Percentiles rank a stretch among this genome's conserved stretches.
Evolutionary conservation across 2,113 vertebrate species (phyloP).

Genomic region (Circaetus gallicus): DNA sequence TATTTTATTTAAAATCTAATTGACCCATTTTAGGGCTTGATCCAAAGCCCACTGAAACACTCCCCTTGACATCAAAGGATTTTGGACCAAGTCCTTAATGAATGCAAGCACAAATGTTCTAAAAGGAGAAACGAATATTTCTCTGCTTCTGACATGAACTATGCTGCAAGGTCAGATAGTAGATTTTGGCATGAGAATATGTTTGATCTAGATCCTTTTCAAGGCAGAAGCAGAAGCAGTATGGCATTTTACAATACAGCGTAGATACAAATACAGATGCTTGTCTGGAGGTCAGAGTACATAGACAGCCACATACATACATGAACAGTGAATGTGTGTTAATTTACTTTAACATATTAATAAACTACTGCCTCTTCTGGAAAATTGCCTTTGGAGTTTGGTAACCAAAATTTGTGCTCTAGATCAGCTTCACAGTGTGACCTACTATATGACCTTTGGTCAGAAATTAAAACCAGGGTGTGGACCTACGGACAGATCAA

Average conservation of each 20-base stretch:
- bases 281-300: background rate
- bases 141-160: constrained; percentile 3
- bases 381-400: background rate
- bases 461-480: background rate
- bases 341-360: background rate
- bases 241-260: background rate
- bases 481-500: background rate
- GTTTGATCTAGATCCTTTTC: background rate
- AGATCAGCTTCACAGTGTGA: background rate
- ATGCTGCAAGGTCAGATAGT: constrained; percentile 37
- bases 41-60: background rate
- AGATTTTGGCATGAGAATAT: constrained; percentile 24
- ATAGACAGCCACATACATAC: background rate
- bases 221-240: background rate
- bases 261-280: background rate
- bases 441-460: background rate
- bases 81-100: constrained; percentile 2
- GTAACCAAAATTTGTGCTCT: background rate
- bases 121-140: constrained; percentile 37
- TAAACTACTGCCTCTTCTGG: background rate
- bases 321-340: background rate
- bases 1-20: constrained; percentile 26
- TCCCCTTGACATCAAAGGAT: constrained; percentile 40
- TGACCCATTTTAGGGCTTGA: background rate
- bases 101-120: constrained; percentile 16